These are phyloP conservation scores for Petrocephalus zakoni DNA, from an alignment of 2,113 vertebrate genomes.

Conservation along the genomic window DNA sequence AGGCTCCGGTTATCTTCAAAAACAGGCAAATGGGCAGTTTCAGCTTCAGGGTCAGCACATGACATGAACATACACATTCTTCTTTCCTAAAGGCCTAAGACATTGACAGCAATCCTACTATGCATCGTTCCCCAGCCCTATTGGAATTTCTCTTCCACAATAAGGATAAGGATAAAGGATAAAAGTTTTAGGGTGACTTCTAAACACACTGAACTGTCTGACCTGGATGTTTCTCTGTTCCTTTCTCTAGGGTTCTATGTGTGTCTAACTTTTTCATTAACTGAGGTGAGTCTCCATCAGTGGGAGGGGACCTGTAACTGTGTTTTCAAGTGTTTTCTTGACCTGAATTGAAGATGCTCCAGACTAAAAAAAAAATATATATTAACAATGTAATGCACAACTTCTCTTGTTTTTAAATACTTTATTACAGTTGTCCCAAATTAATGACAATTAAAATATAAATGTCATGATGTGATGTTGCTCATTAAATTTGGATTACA, in stretches of 20 bases:
- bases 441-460: not conserved
- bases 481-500: not conserved
- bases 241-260: slow-evolving; percentile 27
- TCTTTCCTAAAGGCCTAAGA: too few species aligned
- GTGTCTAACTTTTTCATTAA: slow-evolving; percentile 1
- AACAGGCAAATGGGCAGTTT: too few species aligned
- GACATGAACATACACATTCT: too few species aligned
- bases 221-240: slow-evolving; percentile 4
- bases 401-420: not conserved
- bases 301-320: not conserved
- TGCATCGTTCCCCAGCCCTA: too few species aligned
- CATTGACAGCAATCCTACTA: too few species aligned
- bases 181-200: not conserved
- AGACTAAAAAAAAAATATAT: not conserved
- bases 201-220: not conserved
- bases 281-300: not conserved
- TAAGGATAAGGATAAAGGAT: not conserved
- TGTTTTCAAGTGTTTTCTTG: not conserved
- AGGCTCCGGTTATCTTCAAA: too few species aligned
- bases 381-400: not conserved
- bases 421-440: not conserved
- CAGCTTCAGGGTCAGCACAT: too few species aligned
- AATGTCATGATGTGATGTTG: not conserved
- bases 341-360: not conserved
- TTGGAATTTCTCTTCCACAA: too few species aligned